Conservation (phyloP, 2,888 invertebrate genomes). For the Electrophaes corylata region DNA sequence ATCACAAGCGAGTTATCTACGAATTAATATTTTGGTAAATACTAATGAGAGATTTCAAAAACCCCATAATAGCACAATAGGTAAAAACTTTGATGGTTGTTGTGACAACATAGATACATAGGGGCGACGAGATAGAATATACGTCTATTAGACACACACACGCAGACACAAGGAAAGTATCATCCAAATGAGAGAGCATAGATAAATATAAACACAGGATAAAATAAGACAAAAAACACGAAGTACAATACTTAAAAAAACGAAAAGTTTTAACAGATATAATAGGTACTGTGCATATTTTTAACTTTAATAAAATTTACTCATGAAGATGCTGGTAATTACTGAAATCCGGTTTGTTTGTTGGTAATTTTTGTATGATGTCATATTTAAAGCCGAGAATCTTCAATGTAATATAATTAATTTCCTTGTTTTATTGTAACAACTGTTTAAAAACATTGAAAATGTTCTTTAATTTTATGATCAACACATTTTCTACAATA, state of each 20-base stretch:
- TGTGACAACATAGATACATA: no score
- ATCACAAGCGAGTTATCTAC: constrained; percentile 38
- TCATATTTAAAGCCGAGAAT: constrained; percentile 7
- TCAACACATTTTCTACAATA: no score
- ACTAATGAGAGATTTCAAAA: constrained; percentile 28
- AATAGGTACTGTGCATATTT: constrained; percentile 21
- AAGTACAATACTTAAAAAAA: no score
- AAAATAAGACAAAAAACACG: no score
- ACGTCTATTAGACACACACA: no score
- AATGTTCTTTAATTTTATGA: not conserved
- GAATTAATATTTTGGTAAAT: constrained; percentile 27
- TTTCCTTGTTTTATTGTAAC: not conserved
- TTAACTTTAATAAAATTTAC: constrained; percentile 34
- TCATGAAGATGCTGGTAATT: constrained; percentile 41
- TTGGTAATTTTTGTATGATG: constrained; percentile 11
- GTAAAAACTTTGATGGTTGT: no score
- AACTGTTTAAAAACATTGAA: not conserved
- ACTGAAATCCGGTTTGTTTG: constrained; percentile 42
- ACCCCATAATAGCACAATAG: not conserved
- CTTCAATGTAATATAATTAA: constrained; percentile 4
- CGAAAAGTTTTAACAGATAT: constrained; percentile 27
- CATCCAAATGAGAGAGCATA: no score
- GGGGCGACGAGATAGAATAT: no score
- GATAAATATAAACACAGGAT: no score
- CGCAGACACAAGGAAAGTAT: no score